These are phyloP conservation scores for Noctua janthina DNA, from an alignment of 2,888 invertebrate genomes.

Conservation along the genomic window DNA sequence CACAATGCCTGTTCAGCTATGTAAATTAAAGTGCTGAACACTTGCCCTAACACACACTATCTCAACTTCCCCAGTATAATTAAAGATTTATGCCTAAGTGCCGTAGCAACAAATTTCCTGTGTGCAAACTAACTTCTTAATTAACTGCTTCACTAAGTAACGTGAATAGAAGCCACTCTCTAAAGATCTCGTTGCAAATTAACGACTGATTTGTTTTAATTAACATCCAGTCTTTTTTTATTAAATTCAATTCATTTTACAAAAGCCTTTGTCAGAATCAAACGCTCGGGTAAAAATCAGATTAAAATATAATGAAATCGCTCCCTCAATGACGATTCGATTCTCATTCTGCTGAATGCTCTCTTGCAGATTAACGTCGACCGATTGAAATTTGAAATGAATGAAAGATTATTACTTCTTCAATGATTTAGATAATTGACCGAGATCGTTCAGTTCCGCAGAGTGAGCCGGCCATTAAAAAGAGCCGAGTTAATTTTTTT, in stretches of 20 bases:
- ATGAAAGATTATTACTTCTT: slow-evolving; percentile 69
- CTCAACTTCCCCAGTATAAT: slow-evolving; percentile 57
- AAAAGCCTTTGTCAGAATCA: slow-evolving; percentile 51
- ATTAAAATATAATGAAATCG: slow-evolving; percentile 63
- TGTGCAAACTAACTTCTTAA: slow-evolving; percentile 61
- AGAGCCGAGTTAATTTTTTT: slow-evolving; percentile 48
- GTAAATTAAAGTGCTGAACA: slow-evolving; percentile 56
- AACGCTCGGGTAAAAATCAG: slow-evolving; percentile 53
- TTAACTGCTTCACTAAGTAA: slow-evolving; percentile 56
- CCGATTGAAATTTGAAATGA: slow-evolving; percentile 67
- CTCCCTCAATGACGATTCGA: slow-evolving; percentile 54
- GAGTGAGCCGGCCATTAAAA: slow-evolving; percentile 40
- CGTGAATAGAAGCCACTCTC: slow-evolving; percentile 52
- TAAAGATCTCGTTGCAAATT: slow-evolving; percentile 60
- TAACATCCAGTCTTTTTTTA: slow-evolving; percentile 46
- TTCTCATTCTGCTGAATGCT: slow-evolving; percentile 73
- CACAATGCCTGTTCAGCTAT: slow-evolving; percentile 46
- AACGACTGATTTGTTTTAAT: slow-evolving; percentile 61
- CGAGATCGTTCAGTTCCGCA: slow-evolving; percentile 28
- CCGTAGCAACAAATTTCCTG: slow-evolving; percentile 61
- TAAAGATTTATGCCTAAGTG: slow-evolving; percentile 61
- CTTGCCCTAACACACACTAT: slow-evolving; percentile 55
- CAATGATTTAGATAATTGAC: slow-evolving; percentile 72
- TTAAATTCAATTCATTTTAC: slow-evolving; percentile 47
- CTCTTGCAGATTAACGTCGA: slow-evolving; percentile 67